Conservation (phyloP, 2,797 vertebrate species). For the Glossophaga mutica region DNA sequence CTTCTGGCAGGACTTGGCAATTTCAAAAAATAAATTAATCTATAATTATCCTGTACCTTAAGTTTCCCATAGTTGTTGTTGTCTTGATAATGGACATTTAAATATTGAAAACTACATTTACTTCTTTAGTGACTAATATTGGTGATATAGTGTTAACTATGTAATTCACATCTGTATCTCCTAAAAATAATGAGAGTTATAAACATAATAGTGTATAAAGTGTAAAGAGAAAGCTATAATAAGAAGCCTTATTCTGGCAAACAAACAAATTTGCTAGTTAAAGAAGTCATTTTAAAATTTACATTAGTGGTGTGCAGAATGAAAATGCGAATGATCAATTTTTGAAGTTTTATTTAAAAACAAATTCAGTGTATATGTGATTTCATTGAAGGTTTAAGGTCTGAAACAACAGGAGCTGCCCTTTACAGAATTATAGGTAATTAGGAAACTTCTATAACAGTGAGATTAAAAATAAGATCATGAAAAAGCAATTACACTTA, state of each 20-base stretch:
- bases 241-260: background rate
- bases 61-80: background rate
- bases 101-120: background rate
- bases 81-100: conserved; percentile 26
- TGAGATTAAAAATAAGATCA: background rate
- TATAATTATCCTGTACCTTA: background rate
- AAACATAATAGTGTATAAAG: background rate
- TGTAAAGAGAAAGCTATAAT: background rate
- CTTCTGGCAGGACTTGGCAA: background rate
- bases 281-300: background rate
- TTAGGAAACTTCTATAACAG: background rate
- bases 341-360: background rate
- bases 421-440: background rate
- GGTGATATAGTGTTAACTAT: background rate
- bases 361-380: background rate
- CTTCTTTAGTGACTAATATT: conserved; percentile 3
- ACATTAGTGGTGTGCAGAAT: background rate
- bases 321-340: background rate
- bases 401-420: background rate
- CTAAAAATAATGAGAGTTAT: background rate
- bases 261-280: background rate
- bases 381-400: background rate
- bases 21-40: background rate
- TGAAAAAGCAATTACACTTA: background rate
- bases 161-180: background rate